Evolutionary conservation across 1,140 invertebrate species (phyloP).

Genomic region (Nephotettix cincticeps): DNA sequence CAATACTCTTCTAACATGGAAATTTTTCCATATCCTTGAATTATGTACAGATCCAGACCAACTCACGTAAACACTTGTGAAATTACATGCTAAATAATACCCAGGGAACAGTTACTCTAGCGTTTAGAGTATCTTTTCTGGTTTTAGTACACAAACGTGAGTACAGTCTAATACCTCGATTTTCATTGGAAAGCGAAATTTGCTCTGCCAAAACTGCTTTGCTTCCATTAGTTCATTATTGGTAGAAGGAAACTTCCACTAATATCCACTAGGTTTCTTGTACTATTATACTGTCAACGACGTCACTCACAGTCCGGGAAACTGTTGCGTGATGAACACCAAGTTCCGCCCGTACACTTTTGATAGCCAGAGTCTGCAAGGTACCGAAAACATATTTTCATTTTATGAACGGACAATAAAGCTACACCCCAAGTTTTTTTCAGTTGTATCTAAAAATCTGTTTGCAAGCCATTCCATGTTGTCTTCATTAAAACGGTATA

Average conservation of each 20-base stretch:
- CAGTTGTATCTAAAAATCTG: too few species aligned
- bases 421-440: too few species aligned
- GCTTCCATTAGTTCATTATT: background rate
- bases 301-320: background rate
- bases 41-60: too few species aligned
- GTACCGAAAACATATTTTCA: background rate
- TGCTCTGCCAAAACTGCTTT: slow-evolving; percentile 5
- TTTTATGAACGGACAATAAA: too few species aligned
- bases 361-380: slow-evolving; percentile 11
- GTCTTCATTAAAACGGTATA: too few species aligned
- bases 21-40: too few species aligned
- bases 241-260: slow-evolving; percentile 11
- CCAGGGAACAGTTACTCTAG: too few species aligned
- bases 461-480: too few species aligned
- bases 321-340: slow-evolving; percentile 1
- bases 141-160: background rate
- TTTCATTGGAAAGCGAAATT: background rate
- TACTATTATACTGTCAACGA: background rate
- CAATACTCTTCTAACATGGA: too few species aligned
- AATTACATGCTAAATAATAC: too few species aligned
- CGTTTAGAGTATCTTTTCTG: too few species aligned
- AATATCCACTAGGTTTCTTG: slow-evolving; percentile 1
- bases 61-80: too few species aligned
- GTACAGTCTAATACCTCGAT: slow-evolving; percentile 21
- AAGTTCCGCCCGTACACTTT: background rate